These are phyloP conservation scores for Cercopithecus mona DNA, from an alignment of 2,113 vertebrate genomes.

Conservation along the genomic window DNA sequence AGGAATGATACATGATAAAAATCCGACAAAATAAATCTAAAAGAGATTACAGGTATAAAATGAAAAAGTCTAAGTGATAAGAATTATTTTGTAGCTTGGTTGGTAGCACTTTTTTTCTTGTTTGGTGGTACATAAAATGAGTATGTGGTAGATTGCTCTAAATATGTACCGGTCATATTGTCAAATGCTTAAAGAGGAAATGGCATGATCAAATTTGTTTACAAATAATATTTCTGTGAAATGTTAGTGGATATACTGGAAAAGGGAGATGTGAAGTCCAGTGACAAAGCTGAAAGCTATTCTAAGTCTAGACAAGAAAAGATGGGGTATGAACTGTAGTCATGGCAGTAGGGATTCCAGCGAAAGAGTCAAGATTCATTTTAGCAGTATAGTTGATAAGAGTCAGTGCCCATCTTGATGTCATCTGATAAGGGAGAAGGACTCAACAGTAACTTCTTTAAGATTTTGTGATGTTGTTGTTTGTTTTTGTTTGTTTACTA, in stretches of 20 bases:
- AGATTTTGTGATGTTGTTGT: neutral
- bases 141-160: neutral
- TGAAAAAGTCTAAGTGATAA: neutral
- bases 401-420: neutral
- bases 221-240: neutral
- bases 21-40: neutral
- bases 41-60: neutral
- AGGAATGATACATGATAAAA: neutral
- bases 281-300: neutral
- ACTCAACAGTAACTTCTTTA: neutral
- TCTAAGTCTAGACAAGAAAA: neutral
- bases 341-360: neutral
- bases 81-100: neutral
- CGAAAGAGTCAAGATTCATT: neutral
- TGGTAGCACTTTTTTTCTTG: neutral
- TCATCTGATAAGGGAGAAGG: neutral
- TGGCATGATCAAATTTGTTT: neutral
- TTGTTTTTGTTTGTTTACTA: neutral
- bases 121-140: neutral
- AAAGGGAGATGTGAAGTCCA: neutral
- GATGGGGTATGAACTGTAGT: neutral
- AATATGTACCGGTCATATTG: neutral
- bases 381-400: neutral
- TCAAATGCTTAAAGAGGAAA: neutral
- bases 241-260: neutral